Evolutionary conservation across 35 echinoderm and acorn worm species (phyloP), one percentile per base, ranked within the genome.

Genomic region (Eucidaris tribuloides): DNA sequence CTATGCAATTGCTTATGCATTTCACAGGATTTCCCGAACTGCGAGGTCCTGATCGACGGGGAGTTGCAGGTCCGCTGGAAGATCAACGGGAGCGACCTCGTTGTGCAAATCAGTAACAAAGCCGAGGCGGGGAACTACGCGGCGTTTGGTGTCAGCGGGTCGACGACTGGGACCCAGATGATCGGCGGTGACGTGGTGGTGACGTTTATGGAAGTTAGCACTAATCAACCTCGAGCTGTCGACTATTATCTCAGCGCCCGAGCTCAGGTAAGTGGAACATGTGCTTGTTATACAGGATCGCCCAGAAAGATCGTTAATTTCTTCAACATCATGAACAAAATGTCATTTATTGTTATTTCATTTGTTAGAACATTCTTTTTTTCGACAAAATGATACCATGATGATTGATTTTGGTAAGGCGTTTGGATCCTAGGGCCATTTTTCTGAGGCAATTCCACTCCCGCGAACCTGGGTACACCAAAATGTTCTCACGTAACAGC

Each of bases 101-200:
- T 84, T 9, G 64, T 99, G 5, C 39, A 62, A 37, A 57, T 99
- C 5, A 71, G 87, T 46, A 91, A 87, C 39, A 70, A 32, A 18
- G 45, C 89, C 0, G 58, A 71, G 3, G 31, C 37, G 1, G 63
- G 74, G 42, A 63, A 79, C 43, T 99, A 93, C 62, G 49, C 92
- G 42, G 90, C 90, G 18, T 93, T 99, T 66, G 96, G 96, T 30
- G 55, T 93, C 31, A 99, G 96, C 65, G 96, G 96, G 15, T 87
- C 81, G 0, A 22, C 49, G 1, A 81, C 77, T 20, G 6, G 25
- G 4, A 90, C 90, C 0, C 0, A 5, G 0, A 91, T 97, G 94
- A 15, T 92, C 45, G 79, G 77, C 20, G 80, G 82, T 35, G 96
- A 99, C 43, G 96, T 99, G 15, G 79, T 63, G 0, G 96, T 99